Evolutionary conservation across 2,797 vertebrate genomes (phyloP).

Genomic region (Myiothlypis chrysogaster): DNA sequence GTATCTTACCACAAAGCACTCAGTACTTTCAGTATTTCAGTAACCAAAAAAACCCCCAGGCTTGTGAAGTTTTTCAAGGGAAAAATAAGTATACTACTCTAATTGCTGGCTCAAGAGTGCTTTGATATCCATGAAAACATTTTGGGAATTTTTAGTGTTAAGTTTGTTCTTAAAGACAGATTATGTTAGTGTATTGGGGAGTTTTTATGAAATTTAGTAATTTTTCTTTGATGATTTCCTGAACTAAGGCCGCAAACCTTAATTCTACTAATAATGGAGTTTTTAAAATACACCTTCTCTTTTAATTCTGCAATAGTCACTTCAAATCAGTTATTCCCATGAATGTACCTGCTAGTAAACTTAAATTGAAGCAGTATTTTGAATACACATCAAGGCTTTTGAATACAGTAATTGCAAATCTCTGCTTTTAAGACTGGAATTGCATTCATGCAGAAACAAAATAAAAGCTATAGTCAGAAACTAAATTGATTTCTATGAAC

Average conservation of each 20-base stretch:
- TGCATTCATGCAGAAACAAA: not conserved
- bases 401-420: not conserved
- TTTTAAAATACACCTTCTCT: not conserved
- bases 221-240: not conserved
- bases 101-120: not conserved
- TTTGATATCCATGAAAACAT: not conserved
- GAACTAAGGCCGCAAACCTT: not conserved
- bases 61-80: not conserved
- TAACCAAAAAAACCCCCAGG: not conserved
- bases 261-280: not conserved
- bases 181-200: not conserved
- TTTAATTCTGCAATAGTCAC: not conserved
- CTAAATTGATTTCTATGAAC: constrained; percentile 13
- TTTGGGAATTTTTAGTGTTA: not conserved
- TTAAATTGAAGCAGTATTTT: not conserved
- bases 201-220: not conserved
- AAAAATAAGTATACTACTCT: not conserved
- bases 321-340: not conserved
- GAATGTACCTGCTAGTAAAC: not conserved
- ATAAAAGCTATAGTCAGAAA: not conserved
- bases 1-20: not conserved
- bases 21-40: not conserved
- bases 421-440: not conserved
- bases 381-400: not conserved
- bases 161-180: not conserved